Percentiles rank a stretch among this genome's conserved stretches.
Evolutionary conservation across 2,113 vertebrate species (phyloP).

Genomic region (Ardeotis arabs): DNA sequence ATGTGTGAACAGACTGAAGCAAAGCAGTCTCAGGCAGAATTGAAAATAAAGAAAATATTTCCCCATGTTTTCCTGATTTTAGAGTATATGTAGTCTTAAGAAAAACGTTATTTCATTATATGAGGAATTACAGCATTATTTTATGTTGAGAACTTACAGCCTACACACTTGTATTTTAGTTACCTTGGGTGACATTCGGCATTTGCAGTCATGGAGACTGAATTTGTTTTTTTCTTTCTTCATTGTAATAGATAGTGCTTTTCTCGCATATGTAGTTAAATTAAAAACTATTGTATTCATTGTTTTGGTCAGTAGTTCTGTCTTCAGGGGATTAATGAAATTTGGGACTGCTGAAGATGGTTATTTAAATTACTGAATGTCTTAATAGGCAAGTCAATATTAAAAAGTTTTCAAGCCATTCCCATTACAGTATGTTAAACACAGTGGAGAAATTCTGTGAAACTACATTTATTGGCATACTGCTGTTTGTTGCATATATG

Average conservation of each 20-base stretch:
- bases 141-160: background rate
- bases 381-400: background rate
- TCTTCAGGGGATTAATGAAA: background rate
- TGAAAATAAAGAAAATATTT: background rate
- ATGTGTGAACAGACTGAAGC: background rate
- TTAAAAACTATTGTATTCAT: background rate
- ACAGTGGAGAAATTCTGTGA: background rate
- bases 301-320: background rate
- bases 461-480: background rate
- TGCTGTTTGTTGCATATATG: background rate
- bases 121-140: background rate
- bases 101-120: background rate
- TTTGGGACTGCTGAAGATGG: background rate
- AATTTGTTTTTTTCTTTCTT: background rate
- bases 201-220: background rate
- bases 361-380: background rate
- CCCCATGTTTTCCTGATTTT: background rate
- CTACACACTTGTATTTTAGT: background rate
- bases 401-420: background rate
- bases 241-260: background rate
- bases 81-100: background rate
- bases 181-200: background rate
- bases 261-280: background rate
- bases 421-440: background rate
- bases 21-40: background rate